phyloP scores from a whole-genome alignment of 2,797 vertebrate genomes.

The Smutsia temminckii region DNA sequence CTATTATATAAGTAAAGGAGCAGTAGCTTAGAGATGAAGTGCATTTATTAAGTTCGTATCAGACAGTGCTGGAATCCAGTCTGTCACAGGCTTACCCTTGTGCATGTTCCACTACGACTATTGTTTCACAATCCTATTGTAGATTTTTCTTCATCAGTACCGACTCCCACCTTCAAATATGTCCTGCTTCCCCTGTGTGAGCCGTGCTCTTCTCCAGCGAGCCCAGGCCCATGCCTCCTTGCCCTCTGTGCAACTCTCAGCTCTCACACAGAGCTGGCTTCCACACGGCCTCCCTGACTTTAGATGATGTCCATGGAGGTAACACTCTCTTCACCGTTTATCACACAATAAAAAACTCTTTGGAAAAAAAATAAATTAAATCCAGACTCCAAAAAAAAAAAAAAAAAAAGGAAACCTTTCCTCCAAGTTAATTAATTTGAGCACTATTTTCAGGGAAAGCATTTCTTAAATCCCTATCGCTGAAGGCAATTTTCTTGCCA shows the following conservation, averaged over 20 bases:
- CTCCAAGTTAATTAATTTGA: slow-evolving; percentile 86
- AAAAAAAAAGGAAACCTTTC: slow-evolving; percentile 70
- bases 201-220: background rate
- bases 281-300: rapidly evolving
- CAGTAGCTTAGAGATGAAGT: background rate
- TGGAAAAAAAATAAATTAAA: slow-evolving; percentile 80
- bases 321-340: slow-evolving; percentile 44
- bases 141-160: background rate
- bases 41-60: background rate
- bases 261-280: background rate
- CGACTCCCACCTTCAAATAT: rapidly evolving
- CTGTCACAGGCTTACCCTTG: rapidly evolving
- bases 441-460: slow-evolving; percentile 82
- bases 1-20: background rate
- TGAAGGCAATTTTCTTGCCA: slow-evolving; percentile 83
- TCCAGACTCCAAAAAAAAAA: slow-evolving; percentile 10
- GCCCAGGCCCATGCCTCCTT: rapidly evolving
- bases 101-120: background rate
- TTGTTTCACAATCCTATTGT: background rate
- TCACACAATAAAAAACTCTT: slow-evolving; percentile 68
- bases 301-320: background rate
- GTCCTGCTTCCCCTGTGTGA: rapidly evolving
- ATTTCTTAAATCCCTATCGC: slow-evolving; percentile 81
- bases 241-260: rapidly evolving
- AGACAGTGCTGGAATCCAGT: background rate